Conservation (phyloP, 2,113 vertebrate genomes). For the Tauraco erythrolophus region DNA sequence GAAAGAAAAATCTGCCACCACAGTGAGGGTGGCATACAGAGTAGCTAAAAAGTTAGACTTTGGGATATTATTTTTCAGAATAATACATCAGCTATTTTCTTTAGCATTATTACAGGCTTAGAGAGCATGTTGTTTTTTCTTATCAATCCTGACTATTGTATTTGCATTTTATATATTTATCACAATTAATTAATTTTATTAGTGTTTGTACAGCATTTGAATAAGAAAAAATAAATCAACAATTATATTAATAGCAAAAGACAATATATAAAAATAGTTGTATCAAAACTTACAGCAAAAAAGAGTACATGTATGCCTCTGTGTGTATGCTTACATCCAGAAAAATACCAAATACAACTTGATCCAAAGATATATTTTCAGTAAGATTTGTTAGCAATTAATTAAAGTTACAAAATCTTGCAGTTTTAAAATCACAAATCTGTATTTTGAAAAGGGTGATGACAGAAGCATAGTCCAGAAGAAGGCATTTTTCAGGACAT, state of each 20-base stretch:
- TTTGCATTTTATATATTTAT: background rate
- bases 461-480: background rate
- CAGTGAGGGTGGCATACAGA: background rate
- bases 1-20: background rate
- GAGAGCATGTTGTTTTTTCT: background rate
- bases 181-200: background rate
- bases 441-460: background rate
- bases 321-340: background rate
- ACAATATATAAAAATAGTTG: too few relatives aligned
- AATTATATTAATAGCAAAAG: background rate
- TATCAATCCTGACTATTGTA: background rate
- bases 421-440: background rate
- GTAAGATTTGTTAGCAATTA: background rate
- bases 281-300: background rate
- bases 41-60: background rate
- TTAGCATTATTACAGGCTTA: background rate
- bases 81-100: background rate
- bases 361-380: background rate
- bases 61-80: background rate
- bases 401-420: background rate
- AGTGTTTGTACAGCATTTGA: background rate
- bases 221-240: background rate
- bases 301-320: background rate
- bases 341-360: background rate
- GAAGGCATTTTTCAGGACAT: background rate